Conservation (phyloP, 2,888 invertebrate genomes). For the Aquatica leii region DNA sequence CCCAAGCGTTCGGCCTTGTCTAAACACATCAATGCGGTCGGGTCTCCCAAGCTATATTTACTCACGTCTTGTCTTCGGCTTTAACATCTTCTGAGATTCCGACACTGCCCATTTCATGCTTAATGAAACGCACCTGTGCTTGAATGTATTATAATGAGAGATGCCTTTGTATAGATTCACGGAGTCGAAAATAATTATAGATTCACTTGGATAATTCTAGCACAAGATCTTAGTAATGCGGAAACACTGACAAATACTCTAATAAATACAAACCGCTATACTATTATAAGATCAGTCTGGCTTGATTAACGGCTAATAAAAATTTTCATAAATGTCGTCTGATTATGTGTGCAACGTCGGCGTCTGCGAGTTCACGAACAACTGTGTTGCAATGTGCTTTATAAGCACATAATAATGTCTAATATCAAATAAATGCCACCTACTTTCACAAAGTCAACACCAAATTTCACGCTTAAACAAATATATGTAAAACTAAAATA, state of each 20-base stretch:
- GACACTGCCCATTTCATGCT: slow-evolving; percentile 47
- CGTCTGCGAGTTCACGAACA: too few species aligned
- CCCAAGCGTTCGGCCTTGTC: slow-evolving; percentile 37
- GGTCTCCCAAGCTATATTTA: slow-evolving; percentile 42
- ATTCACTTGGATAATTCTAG: slow-evolving; percentile 6
- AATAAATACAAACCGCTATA: slow-evolving; percentile 6
- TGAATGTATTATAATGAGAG: slow-evolving; percentile 29
- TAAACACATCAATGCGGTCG: slow-evolving; percentile 40
- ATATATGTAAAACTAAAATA: too few species aligned
- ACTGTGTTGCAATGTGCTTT: too few species aligned
- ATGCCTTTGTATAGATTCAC: slow-evolving; percentile 27
- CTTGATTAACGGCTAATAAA: slow-evolving; percentile 5
- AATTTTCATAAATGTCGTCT: too few species aligned
- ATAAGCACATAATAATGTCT: too few species aligned
- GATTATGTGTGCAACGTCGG: too few species aligned
- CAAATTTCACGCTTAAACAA: too few species aligned
- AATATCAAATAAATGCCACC: too few species aligned
- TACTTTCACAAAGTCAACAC: too few species aligned
- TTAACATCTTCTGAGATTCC: slow-evolving; percentile 37
- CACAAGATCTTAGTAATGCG: slow-evolving; percentile 11
- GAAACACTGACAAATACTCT: slow-evolving; percentile 11
- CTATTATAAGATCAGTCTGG: slow-evolving; percentile 5
- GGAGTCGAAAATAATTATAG: slow-evolving; percentile 30
- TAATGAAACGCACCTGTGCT: slow-evolving; percentile 50
- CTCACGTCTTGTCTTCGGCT: slow-evolving; percentile 40